Evolutionary conservation across 2,888 invertebrate genomes (phyloP), one percentile per base, ranked within the genome.

Genomic region (Pasiphila rectangulata): DNA sequence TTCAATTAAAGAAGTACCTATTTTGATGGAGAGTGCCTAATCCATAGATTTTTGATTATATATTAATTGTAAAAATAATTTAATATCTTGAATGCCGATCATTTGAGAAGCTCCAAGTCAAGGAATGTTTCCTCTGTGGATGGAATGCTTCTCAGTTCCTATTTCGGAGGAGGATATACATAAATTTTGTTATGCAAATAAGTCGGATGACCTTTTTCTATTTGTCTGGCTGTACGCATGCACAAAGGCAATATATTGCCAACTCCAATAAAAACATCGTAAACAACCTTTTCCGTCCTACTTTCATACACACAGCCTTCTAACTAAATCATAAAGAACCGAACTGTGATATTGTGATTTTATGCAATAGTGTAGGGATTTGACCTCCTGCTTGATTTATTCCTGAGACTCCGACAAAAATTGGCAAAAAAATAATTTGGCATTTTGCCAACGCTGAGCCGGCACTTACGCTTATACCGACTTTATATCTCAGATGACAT

Each of bases 341-440:
- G 42, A 49, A 52, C 44, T 49, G 53, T 43, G 54, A 54, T 59
- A 63, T 60, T 62, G 63, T 61, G 59, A 69, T 64, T 59, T 67
- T 54, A 63, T 63, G 64, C 61, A 65, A 64, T 60, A 59, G 56
- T 41, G 66, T 60, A 46, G 23, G 41, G 46, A 60, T 59, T 59
- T 63, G 69, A 65, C 74, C 75, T 79, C 67, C 23, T 64, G 42
- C 44, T 49, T 63, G 69, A 79, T 81, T 76, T 76, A 78, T 78
- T 69, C 54, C 56, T 61, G 57, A 60, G 63, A 72, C 59, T 67
- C 60, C 67, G 56, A 68, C 67, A 65, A 64, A 79, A 77, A 77
- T 78, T 77, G 75, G 73, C 80, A 79, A 79, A 77, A n/a, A 76
- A 81, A 82, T 75, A 68, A 58, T 56, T 56, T 59, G 59, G 59